Percentiles rank a stretch among this genome's conserved stretches.
These are phyloP conservation scores for Somateria mollissima DNA, from an alignment of 2,797 vertebrate genomes.

Conservation along the genomic window DNA sequence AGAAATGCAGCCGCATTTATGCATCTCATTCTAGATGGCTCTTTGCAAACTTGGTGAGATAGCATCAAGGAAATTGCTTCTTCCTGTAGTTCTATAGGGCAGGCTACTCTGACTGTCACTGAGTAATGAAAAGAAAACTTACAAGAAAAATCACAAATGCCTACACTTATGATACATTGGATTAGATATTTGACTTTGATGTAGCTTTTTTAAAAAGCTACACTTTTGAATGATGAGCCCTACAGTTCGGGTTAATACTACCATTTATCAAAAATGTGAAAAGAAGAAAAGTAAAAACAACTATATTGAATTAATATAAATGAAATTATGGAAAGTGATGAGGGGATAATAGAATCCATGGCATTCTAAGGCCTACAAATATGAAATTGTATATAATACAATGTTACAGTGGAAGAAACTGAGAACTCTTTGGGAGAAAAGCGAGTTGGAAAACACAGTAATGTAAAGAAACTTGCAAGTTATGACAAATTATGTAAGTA, in stretches of 20 bases:
- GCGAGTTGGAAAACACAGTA: background rate
- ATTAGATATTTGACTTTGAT: conserved; percentile 34
- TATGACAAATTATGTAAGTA: background rate
- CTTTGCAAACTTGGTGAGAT: background rate
- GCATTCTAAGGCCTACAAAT: background rate
- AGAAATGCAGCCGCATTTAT: background rate
- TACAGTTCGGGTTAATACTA: background rate
- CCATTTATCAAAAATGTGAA: conserved; percentile 38
- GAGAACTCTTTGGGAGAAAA: background rate
- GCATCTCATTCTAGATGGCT: background rate
- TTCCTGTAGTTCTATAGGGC: background rate
- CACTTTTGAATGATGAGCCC: conserved; percentile 34
- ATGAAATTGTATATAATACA: background rate
- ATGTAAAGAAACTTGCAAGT: background rate
- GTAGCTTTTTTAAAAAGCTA: conserved; percentile 5
- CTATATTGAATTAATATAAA: conserved; percentile 25
- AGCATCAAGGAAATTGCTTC: background rate
- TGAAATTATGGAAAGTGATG: background rate
- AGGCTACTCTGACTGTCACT: background rate
- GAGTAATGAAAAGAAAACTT: background rate
- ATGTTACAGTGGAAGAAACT: background rate
- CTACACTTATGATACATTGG: background rate
- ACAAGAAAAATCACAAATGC: conserved; percentile 10
- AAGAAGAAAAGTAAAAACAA: conserved; percentile 11
- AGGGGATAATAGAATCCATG: background rate